Percentiles rank a stretch among this genome's conserved stretches.
Conservation (phyloP, 2,888 invertebrate species). For the Leptinotarsa juncta region DNA sequence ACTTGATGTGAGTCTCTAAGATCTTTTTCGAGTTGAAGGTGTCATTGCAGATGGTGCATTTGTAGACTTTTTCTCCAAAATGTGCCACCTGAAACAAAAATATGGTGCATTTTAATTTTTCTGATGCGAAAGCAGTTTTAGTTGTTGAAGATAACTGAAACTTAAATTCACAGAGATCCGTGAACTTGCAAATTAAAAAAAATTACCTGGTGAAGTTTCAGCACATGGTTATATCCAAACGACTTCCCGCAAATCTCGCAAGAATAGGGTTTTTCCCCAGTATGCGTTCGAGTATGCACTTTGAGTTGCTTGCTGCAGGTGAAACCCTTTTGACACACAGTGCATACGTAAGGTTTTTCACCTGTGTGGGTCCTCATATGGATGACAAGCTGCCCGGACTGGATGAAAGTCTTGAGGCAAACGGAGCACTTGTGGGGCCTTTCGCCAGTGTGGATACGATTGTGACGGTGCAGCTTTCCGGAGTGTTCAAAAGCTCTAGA, state of each 20-base stretch:
- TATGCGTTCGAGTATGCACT: constrained; percentile 91
- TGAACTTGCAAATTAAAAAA: background rate
- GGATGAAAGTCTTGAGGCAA: constrained; percentile 90
- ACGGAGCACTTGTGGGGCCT: constrained; percentile 90
- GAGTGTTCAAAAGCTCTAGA: constrained; percentile 91
- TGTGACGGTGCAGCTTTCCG: constrained; percentile 89
- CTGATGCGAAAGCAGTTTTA: background rate
- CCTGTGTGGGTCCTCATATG: constrained; percentile 90
- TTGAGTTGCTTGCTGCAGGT: constrained; percentile 93
- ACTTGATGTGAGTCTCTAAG: constrained; percentile 92
- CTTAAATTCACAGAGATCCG: background rate
- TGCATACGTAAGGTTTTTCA: constrained; percentile 85
- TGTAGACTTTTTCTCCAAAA: constrained; percentile 91
- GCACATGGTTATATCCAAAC: constrained; percentile 91
- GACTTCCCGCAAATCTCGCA: constrained; percentile 92
- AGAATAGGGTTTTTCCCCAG: constrained; percentile 90
- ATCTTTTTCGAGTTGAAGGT: constrained; percentile 92
- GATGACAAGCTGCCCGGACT: constrained; percentile 90
- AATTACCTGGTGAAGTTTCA: constrained; percentile 77
- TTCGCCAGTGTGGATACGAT: constrained; percentile 91
- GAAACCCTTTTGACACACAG: constrained; percentile 89
- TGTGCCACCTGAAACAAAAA: constrained; percentile 75
- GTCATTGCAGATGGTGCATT: constrained; percentile 91
- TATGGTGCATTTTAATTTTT: background rate
- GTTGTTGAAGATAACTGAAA: too few species aligned